Evolutionary conservation across 2,797 vertebrate species (phyloP).

Genomic region (Protosalanx chinensis): DNA sequence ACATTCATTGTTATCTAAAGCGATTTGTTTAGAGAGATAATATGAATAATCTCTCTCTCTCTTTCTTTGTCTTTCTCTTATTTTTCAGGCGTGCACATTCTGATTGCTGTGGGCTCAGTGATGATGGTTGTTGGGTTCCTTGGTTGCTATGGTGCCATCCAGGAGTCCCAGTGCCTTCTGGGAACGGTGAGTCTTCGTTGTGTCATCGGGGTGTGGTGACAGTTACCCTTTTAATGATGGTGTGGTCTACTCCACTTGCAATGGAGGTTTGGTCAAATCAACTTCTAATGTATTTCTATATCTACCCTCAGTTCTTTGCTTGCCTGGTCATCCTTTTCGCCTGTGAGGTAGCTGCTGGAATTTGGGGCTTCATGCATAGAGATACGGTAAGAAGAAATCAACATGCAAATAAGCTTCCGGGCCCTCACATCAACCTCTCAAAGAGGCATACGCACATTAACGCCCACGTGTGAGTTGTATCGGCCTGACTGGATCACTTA

Average conservation of each 20-base stretch:
- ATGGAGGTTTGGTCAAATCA: too few relatives aligned
- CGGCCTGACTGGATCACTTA: neutral
- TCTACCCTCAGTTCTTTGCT: constrained; percentile 83
- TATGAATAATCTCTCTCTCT: neutral
- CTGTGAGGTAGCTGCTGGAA: constrained; percentile 93
- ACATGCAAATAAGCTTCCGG: neutral
- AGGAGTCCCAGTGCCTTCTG: constrained; percentile 96
- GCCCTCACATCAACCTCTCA: neutral
- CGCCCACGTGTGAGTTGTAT: neutral
- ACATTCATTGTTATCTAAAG: neutral
- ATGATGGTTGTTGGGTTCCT: constrained; percentile 99
- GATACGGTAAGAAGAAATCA: constrained; percentile 77
- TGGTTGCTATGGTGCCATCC: constrained; percentile 96
- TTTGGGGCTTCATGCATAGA: constrained; percentile 94
- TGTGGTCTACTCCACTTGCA: neutral
- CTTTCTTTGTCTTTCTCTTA: neutral
- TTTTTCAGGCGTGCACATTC: constrained; percentile 86
- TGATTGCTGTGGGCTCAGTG: constrained; percentile 92
- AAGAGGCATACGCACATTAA: neutral
- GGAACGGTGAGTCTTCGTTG: constrained; percentile 83
- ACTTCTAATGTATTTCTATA: constrained; percentile 4
- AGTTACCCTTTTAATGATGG: neutral
- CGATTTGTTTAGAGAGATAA: neutral
- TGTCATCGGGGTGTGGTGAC: neutral
- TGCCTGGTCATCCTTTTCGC: constrained; percentile 96